Base-by-base conservation (phyloP, 2,113 vertebrate genomes). In the Neomonachus schauinslandi region DNA sequence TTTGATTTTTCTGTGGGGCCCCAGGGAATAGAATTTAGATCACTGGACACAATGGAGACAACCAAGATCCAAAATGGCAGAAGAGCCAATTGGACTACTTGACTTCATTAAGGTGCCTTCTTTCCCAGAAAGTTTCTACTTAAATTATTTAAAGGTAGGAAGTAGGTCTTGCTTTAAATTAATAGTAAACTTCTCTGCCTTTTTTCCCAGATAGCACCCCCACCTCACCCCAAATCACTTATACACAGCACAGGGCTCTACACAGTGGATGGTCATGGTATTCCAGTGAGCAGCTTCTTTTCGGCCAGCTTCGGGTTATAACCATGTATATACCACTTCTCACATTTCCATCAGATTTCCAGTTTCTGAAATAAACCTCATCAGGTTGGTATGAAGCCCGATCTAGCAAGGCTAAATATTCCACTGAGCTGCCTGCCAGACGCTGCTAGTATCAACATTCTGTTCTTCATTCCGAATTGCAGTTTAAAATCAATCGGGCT, bases 371-470 rank as follows among this genome's bases (percentile, higher is more conserved):
- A 94, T 77, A 83, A 94, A 80, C 39, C 42, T 84, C 21, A 1
- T 92, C 92, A 71, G 95, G 53, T 83, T 92, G 84, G 71, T 91
- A 53, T 21, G 90, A 96, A 96, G 92, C 83, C 90, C 77, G 39
- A 96, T 96, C 94, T 61, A 94, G 84, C 71, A 79, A 88, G 76
- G 89, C 96, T 96, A 92, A 95, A 95, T 94, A 96, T 88, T 97
- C 92, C 91, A 79, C 83, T 33, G 79, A 96, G 76, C 89, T 91
- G 94, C 59, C 93, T 96, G 96, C 90, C 97, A 98, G 97, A 94
- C 92, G 3, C 89, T 86, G 94, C 90, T 82, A 91, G 83, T 21
- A 94, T 72, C 97, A 97, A 97, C 95, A 95, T 97, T 98, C 97
- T 98, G 97, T 85, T 96, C 96, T 85, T 88, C 84, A 46, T 55